Conservation (phyloP, 2,797 vertebrate genomes). For the Phataginus tetradactyla region DNA sequence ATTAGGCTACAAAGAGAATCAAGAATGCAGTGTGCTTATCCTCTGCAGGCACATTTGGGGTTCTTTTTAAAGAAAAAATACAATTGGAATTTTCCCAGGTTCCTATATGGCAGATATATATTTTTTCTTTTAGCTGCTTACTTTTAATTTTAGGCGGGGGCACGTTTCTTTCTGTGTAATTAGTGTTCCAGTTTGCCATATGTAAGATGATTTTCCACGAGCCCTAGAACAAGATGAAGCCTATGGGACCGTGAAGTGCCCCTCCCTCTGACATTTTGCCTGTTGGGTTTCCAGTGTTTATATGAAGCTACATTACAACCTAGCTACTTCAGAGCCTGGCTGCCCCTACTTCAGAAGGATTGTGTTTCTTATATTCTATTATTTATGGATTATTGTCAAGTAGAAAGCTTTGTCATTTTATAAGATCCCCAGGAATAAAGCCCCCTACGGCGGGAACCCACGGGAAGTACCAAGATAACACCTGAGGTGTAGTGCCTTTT, state of each 20-base stretch:
- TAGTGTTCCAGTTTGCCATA: background rate
- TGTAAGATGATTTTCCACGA: background rate
- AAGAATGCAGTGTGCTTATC: background rate
- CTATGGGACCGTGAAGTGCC: background rate
- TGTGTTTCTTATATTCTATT: slow-evolving; percentile 51
- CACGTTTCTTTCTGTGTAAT: background rate
- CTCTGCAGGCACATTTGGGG: background rate
- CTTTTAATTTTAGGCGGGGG: background rate
- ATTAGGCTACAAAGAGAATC: background rate
- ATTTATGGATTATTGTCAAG: slow-evolving; percentile 58
- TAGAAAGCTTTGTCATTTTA: slow-evolving; percentile 12
- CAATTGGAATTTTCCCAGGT: background rate
- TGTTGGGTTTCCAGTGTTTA: slow-evolving; percentile 27
- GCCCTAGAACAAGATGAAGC: background rate
- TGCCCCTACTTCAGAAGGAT: background rate
- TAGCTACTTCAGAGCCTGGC: background rate
- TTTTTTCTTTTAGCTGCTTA: slow-evolving; percentile 9
- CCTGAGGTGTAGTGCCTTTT: background rate
- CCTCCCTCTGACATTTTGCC: background rate
- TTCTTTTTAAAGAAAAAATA: background rate
- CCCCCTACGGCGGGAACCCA: background rate
- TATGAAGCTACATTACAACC: background rate
- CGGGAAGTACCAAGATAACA: background rate
- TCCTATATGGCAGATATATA: background rate
- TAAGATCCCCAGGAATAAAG: slow-evolving; percentile 42